Percentiles rank a stretch among this genome's conserved stretches.
These are phyloP conservation scores for Ptychochromis oligacanthus DNA, from an alignment of 2,113 vertebrate species.

Conservation along the genomic window DNA sequence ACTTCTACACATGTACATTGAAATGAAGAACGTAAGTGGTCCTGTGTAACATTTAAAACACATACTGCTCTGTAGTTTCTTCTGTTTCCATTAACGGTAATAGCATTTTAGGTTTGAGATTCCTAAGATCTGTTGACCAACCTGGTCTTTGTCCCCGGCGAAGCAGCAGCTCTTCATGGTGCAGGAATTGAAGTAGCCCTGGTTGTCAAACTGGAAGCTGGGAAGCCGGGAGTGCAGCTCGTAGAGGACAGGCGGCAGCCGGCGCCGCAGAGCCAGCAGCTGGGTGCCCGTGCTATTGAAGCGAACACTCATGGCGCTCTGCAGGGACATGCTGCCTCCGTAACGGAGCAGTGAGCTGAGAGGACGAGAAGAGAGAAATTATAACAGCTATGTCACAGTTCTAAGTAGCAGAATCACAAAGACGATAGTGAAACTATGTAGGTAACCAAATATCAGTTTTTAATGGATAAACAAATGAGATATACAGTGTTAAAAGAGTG, in stretches of 20 bases:
- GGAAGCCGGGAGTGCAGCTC: slow-evolving; percentile 97
- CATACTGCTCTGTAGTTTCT: background rate
- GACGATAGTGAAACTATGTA: background rate
- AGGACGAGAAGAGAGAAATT: background rate
- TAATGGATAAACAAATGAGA: no score
- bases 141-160: slow-evolving; percentile 96
- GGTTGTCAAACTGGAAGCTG: slow-evolving; percentile 99
- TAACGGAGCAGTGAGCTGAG: slow-evolving; percentile 92
- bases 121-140: slow-evolving; percentile 53
- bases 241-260: slow-evolving; percentile 94
- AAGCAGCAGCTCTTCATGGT: slow-evolving; percentile 99
- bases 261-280: slow-evolving; percentile 91
- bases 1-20: background rate
- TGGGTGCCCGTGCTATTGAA: slow-evolving; percentile 98
- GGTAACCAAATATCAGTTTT: background rate
- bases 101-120: background rate
- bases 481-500: no score
- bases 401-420: background rate
- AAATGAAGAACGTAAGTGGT: background rate
- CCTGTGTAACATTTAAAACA: background rate
- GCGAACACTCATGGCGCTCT: slow-evolving; percentile 98
- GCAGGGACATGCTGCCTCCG: slow-evolving; percentile 94
- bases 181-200: slow-evolving; percentile 99
- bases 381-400: fast-evolving
- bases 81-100: background rate